Percentiles rank a stretch among this genome's conserved stretches.
Evolutionary conservation across 2,888 invertebrate genomes (phyloP).

Genomic region (Agonopterix subpropinquella): DNA sequence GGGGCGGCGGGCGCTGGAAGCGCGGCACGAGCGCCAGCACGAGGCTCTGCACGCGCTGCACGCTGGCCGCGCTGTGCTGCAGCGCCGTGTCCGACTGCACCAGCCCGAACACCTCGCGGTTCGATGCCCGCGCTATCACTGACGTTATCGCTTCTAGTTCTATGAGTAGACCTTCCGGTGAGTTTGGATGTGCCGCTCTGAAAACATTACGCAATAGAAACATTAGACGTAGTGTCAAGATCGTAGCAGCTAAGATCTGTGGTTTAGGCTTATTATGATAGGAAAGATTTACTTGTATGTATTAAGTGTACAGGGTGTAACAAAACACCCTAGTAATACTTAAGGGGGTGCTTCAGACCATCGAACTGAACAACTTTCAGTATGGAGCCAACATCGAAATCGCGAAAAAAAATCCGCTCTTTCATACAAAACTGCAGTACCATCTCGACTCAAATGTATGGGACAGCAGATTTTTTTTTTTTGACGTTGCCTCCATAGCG

Average conservation of each 20-base stretch:
- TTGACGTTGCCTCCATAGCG: too few relatives aligned
- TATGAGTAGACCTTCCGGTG: conserved; percentile 79
- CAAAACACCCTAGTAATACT: too few relatives aligned
- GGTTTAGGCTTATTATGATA: too few relatives aligned
- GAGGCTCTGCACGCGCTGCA: conserved; percentile 82
- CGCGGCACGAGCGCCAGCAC: conserved; percentile 85
- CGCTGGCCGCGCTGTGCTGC: conserved; percentile 69
- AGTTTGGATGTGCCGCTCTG: conserved; percentile 72
- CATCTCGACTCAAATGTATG: too few relatives aligned
- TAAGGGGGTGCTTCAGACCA: too few relatives aligned
- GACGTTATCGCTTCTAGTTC: conserved; percentile 87
- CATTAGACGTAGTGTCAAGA: not conserved
- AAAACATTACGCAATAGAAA: not conserved
- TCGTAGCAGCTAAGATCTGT: not conserved
- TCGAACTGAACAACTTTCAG: too few relatives aligned
- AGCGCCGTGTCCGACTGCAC: conserved; percentile 45
- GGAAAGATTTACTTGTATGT: too few relatives aligned
- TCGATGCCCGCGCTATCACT: conserved; percentile 82
- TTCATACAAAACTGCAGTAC: too few relatives aligned
- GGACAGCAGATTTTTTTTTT: too few relatives aligned
- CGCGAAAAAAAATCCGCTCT: too few relatives aligned
- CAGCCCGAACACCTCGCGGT: conserved; percentile 57
- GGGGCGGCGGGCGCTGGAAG: conserved; percentile 70
- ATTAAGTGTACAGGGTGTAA: too few relatives aligned
- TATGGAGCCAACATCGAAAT: too few relatives aligned